Evolutionary conservation across 2,113 vertebrate species (phyloP), one percentile per base, ranked within the genome.

Genomic region (Antigone vipio): DNA sequence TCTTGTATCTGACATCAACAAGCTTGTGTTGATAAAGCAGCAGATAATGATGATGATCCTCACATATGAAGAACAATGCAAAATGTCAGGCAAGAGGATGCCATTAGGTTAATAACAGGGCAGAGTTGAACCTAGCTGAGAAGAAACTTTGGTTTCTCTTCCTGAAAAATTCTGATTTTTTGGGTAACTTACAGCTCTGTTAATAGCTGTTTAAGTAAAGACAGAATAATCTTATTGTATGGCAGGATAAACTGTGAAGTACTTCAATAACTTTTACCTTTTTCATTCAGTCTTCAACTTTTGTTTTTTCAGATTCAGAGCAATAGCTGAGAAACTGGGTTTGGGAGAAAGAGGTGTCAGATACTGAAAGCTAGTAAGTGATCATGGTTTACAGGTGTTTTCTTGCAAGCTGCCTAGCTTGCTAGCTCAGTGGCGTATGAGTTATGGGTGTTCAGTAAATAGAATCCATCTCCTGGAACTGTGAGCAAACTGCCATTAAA

Each of bases 281-380:
- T 74, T 49, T 63, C 2, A 16, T 85, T 88, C 7, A 8, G 35
- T 66, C 38, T 85, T 83, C 6, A 38, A 6, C 9, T 72, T 58
- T 2, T 0, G 0, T 69, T 72, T 72, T 72, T 76, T 3, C 7
- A 42, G 7, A n/a, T 76, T 50, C 9, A 22, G 22, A 90, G 20
- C 0, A 4, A 9, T 66, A 79, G 12, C 49, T 85, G 38, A 64
- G 32, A 68, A 68, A 21, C 18, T 21, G 9, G 5, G 2, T 59
- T 71, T 63, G 7, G 22, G 26, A 59, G 50, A 85, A 47, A 56
- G 21, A 64, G 44, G 5, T 66, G 45, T 66, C 24, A 67, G 22
- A 38, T 56, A 24, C 0, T 50, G 17, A 64, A 72, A 44, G 69
- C 10, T 40, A 66, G 60, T 58, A 53, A 53, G 9, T 0, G 0